Evolutionary conservation across 2,113 vertebrate species (phyloP), one percentile per base, ranked within the genome.

Genomic region (Pomatostomus ruficeps): DNA sequence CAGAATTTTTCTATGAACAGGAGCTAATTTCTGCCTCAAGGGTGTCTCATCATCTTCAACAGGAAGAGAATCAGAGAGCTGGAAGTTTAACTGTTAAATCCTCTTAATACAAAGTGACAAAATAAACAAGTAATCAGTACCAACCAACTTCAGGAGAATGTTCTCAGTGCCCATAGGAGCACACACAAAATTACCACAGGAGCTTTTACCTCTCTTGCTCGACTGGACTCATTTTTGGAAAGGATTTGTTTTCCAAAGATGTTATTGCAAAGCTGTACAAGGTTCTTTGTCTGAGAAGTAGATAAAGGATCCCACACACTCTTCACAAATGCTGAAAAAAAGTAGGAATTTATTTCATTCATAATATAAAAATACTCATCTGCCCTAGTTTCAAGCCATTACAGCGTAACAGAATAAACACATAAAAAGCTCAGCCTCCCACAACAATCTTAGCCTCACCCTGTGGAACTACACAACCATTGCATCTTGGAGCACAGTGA

Each of bases 231-330:
- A 43, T 94, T 97, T 92, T 96, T 97, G 95, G 98, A 98, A 85
- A 97, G 35, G 11, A 58, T 91, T 89, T 97, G 98, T 87, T 98
- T 98, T 42, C 98, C 98, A 79, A 98, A 97, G 77, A 99, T 90
- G 35, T 94, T 96, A 91, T 52, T 98, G 95, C 98, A 99, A 72
- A 99, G 96, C 6, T 87, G 92, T 33, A 98, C 89, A 33, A 99
- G 98, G 85, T 97, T 98, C 79, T 79, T 80, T 11, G 99, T 98
- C 96, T 99, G 98, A 63, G 96, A 97, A 29, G 97, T 78, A 23
- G 99, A 99, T 96, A 98, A 85, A 48, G 99, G 99, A 97, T 99
- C 99, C 99, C 99, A 99, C 45, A 99, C 94, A 77, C 97, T 97
- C 79, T 98, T 98, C 61, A 98, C 97, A 87, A 98, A 98, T 31